Evolutionary conservation across 1,140 invertebrate species (phyloP).

Genomic region (Ganaspis sp.): DNA sequence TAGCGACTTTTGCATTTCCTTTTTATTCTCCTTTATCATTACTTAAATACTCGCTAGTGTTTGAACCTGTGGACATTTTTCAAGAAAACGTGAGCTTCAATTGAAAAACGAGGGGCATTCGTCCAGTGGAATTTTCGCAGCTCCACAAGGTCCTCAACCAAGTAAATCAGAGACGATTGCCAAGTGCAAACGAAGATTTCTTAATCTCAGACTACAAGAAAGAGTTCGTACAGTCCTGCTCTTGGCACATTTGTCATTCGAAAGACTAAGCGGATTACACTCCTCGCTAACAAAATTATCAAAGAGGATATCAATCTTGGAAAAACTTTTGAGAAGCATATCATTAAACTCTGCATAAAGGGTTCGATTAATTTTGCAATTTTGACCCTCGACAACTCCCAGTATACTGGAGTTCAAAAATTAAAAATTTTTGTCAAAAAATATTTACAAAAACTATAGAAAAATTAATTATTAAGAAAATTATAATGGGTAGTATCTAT

Average conservation of each 20-base stretch:
- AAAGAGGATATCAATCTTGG: constrained; percentile 18
- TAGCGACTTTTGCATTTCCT: no score
- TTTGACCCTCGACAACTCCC: no score
- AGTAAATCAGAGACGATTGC: constrained; percentile 21
- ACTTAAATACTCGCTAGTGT: neutral
- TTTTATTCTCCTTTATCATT: neutral
- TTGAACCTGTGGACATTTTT: neutral
- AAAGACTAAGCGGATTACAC: constrained; percentile 27
- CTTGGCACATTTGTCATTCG: constrained; percentile 2
- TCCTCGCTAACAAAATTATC: constrained; percentile 25
- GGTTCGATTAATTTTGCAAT: no score
- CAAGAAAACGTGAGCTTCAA: neutral
- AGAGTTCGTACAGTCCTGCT: constrained; percentile 22
- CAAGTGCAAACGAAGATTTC: constrained; percentile 30
- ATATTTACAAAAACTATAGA: no score
- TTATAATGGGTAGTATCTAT: no score
- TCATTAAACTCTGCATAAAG: no score
- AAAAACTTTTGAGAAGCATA: constrained; percentile 14
- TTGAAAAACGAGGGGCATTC: constrained; percentile 28
- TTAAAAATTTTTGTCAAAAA: no score
- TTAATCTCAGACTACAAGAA: constrained; percentile 27
- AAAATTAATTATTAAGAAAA: no score
- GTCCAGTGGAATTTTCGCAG: constrained; percentile 24
- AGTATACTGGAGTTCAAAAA: no score
- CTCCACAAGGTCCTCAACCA: constrained; percentile 1